phyloP scores from a whole-genome alignment of 2,888 invertebrate species.

The Unio delphinus region DNA sequence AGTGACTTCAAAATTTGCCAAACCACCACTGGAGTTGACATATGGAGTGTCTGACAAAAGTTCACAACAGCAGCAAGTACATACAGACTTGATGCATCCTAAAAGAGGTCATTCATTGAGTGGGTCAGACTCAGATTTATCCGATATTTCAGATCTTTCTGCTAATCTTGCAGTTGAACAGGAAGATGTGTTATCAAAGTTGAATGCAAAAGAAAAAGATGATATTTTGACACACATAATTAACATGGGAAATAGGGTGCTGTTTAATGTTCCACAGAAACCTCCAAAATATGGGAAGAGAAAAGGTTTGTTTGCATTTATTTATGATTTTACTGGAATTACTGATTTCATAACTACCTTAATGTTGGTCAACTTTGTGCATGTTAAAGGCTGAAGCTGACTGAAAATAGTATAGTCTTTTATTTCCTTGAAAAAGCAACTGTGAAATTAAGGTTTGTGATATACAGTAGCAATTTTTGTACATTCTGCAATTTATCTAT shows the following conservation, averaged over 20 bases:
- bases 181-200: conserved; percentile 26
- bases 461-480: too few relatives aligned
- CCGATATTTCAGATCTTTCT: conserved; percentile 32
- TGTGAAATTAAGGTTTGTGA: too few relatives aligned
- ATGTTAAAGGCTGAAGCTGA: too few relatives aligned
- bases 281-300: conserved; percentile 57
- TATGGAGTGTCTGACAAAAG: conserved; percentile 21
- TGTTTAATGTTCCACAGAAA: conserved; percentile 52
- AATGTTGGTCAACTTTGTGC: too few relatives aligned
- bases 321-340: too few relatives aligned
- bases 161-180: conserved; percentile 31
- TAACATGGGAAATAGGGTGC: conserved; percentile 55
- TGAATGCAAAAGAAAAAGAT: conserved; percentile 52
- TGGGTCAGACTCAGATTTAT: conserved; percentile 30
- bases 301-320: conserved; percentile 35
- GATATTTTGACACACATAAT: conserved; percentile 42
- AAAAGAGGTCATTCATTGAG: conserved; percentile 27
- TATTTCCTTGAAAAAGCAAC: too few relatives aligned
- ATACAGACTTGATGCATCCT: background rate
- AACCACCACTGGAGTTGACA: conserved; percentile 41
- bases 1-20: conserved; percentile 27
- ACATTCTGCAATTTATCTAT: too few relatives aligned
- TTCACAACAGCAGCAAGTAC: background rate
- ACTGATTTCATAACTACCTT: too few relatives aligned
- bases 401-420: too few relatives aligned